Evolutionary conservation across 2,888 invertebrate species (phyloP).

Genomic region (Synergus laeviventris): DNA sequence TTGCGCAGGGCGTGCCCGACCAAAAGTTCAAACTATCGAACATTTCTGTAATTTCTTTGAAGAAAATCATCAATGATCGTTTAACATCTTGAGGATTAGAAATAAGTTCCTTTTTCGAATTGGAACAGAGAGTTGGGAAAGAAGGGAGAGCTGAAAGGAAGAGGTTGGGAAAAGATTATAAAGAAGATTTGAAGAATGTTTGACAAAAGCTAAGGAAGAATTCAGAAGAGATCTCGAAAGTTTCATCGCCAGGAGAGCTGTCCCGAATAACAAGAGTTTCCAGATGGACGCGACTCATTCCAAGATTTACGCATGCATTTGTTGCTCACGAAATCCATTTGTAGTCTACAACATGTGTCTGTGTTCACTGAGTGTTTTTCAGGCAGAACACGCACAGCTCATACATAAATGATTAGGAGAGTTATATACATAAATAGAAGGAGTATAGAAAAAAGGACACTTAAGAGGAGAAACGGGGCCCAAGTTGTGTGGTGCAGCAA

Average conservation of each 20-base stretch:
- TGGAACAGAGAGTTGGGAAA: background rate
- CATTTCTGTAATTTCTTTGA: background rate
- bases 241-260: constrained; percentile 38
- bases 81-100: background rate
- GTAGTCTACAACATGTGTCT: constrained; percentile 34
- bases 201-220: constrained; percentile 5
- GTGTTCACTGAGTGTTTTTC: constrained; percentile 33
- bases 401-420: constrained; percentile 13
- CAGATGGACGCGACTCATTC: constrained; percentile 31
- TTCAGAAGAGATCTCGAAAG: constrained; percentile 37
- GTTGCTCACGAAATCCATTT: constrained; percentile 28
- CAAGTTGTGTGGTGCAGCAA: constrained; percentile 53
- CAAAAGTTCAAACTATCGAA: background rate
- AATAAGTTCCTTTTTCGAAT: background rate
- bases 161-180: background rate
- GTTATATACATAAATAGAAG: constrained; percentile 29
- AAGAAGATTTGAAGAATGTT: constrained; percentile 35
- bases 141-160: background rate
- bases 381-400: constrained; percentile 29
- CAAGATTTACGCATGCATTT: constrained; percentile 32
- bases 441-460: constrained; percentile 6
- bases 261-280: constrained; percentile 30
- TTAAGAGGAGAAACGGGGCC: constrained; percentile 10
- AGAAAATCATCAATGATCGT: background rate
- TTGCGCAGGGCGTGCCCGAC: constrained; percentile 56